Evolutionary conservation across 2,888 invertebrate genomes (phyloP).

Genomic region (Sipha maydis): DNA sequence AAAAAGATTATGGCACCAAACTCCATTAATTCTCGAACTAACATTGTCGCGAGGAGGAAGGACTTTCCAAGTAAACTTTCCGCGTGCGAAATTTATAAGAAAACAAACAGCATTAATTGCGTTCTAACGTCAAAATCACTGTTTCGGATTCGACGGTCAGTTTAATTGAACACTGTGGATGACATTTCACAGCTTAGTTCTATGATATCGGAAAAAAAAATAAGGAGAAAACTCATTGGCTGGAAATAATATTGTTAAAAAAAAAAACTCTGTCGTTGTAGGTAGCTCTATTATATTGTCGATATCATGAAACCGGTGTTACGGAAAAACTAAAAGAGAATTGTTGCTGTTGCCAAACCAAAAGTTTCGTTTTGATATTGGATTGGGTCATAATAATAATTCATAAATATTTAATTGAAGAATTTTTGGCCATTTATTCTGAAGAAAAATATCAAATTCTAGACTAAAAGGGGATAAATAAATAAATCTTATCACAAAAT

Average conservation of each 20-base stretch:
- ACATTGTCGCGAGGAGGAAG: no score
- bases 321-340: background rate
- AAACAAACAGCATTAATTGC: background rate
- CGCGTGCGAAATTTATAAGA: background rate
- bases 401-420: no score
- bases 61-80: background rate
- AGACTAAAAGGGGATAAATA: no score
- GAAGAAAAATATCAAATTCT: no score
- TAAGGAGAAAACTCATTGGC: background rate
- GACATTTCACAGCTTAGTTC: constrained; percentile 19
- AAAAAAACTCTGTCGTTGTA: background rate
- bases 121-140: constrained; percentile 14
- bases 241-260: constrained; percentile 19
- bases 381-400: no score
- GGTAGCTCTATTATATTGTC: background rate
- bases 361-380: no score
- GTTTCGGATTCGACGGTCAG: background rate
- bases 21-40: no score
- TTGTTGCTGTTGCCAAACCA: no score
- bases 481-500: no score
- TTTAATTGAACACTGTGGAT: constrained; percentile 25
- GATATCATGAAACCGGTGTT: background rate
- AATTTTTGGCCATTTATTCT: no score
- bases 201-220: constrained; percentile 12
- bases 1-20: no score